Percentiles rank a stretch among this genome's conserved stretches.
phyloP scores from a whole-genome alignment of 1,140 invertebrate species.

The Plectrocnemia conspersa region DNA sequence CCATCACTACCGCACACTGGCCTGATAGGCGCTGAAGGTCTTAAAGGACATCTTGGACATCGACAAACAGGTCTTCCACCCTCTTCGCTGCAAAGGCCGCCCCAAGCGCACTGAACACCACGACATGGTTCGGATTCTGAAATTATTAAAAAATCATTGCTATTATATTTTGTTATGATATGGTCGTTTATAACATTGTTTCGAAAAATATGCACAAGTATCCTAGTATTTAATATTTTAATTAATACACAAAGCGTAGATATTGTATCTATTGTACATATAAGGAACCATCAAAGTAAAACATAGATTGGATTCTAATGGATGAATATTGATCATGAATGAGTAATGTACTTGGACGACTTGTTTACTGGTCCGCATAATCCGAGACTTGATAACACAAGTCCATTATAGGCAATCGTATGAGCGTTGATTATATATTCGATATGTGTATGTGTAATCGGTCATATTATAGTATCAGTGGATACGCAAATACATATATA shows the following conservation, averaged over 20 bases:
- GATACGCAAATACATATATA: too few species aligned
- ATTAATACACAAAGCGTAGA: too few species aligned
- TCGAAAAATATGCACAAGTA: too few species aligned
- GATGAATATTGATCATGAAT: too few species aligned
- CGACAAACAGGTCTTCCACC: conserved; percentile 67
- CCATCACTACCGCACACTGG: conserved; percentile 72
- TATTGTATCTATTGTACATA: too few species aligned
- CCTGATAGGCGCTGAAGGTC: conserved; percentile 53
- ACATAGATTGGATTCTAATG: too few species aligned
- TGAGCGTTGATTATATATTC: conserved; percentile 5
- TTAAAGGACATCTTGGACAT: conserved; percentile 67
- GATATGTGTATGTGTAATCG: too few species aligned
- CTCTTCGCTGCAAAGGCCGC: conserved; percentile 72
- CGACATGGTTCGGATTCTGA: conserved; percentile 75
- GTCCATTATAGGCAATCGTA: conserved; percentile 4
- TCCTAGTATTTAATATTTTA: too few species aligned
- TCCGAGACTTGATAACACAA: conserved; percentile 4
- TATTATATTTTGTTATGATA: neutral
- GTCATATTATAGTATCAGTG: too few species aligned
- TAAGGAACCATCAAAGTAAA: too few species aligned
- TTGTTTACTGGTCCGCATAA: conserved; percentile 8
- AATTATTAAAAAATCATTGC: conserved; percentile 39
- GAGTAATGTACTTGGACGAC: too few species aligned
- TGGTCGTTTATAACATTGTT: too few species aligned
- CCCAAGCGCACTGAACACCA: conserved; percentile 64